A percentile compares a stretch with the other conserved stretches of the same genome.
Evolutionary conservation across 2,797 vertebrate species (phyloP).

Genomic region (Bovichtus variegatus): DNA sequence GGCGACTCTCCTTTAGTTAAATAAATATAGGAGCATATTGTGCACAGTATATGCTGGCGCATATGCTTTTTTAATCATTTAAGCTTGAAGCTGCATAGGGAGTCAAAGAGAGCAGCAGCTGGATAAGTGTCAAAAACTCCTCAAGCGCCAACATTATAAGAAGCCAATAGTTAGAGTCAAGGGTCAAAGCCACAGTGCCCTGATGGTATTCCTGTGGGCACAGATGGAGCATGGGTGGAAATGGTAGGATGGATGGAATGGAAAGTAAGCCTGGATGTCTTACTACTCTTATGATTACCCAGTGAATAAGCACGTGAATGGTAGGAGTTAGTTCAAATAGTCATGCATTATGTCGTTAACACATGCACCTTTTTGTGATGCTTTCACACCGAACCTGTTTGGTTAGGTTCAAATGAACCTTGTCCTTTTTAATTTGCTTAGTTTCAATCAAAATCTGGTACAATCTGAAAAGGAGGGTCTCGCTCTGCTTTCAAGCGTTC

Average conservation of each 20-base stretch:
- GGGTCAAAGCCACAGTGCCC: constrained; percentile 33
- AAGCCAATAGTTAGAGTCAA: constrained; percentile 25
- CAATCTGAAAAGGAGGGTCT: too few relatives aligned
- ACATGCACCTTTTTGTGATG: too few relatives aligned
- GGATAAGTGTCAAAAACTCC: constrained; percentile 29
- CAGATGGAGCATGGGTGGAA: constrained; percentile 3
- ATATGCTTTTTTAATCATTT: neutral
- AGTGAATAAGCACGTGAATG: neutral
- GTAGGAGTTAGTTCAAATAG: neutral
- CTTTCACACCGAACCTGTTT: too few relatives aligned
- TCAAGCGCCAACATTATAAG: constrained; percentile 23
- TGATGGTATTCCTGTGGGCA: constrained; percentile 15
- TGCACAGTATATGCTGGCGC: neutral
- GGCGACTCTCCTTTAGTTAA: neutral
- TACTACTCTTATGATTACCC: neutral
- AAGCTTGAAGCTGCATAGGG: constrained; percentile 26
- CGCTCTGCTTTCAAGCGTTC: too few relatives aligned
- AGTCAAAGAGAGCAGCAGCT: constrained; percentile 11
- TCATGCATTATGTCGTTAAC: neutral
- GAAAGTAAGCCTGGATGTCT: neutral
- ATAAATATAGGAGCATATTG: neutral
- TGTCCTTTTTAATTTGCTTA: too few relatives aligned
- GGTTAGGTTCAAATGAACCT: too few relatives aligned
- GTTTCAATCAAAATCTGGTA: too few relatives aligned
- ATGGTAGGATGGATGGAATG: neutral